Percentiles rank a stretch among this genome's conserved stretches.
These are phyloP conservation scores for Merops nubicus DNA, from an alignment of 2,113 vertebrate genomes.

Conservation along the genomic window DNA sequence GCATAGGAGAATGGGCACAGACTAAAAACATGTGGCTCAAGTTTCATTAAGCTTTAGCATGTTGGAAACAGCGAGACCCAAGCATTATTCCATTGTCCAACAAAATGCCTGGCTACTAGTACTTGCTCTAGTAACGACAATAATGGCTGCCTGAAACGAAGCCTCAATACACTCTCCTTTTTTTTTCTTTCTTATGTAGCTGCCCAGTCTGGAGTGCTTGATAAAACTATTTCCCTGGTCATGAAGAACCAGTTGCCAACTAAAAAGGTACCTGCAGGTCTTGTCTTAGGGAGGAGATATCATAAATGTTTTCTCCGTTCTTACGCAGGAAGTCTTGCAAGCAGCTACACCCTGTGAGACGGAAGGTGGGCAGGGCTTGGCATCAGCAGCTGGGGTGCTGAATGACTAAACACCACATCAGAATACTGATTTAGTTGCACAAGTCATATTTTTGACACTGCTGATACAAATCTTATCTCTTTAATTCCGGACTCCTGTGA, in stretches of 20 bases:
- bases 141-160: background rate
- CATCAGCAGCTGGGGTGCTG: background rate
- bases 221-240: conserved; percentile 86
- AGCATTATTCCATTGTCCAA: background rate
- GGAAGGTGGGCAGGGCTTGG: background rate
- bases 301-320: background rate
- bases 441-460: background rate
- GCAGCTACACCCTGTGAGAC: background rate
- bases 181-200: conserved; percentile 74
- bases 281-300: background rate
- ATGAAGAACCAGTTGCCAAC: conserved; percentile 86
- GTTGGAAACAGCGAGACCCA: background rate
- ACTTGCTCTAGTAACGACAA: background rate
- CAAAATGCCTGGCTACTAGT: background rate
- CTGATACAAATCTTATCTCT: background rate
- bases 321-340: background rate
- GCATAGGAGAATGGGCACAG: background rate
- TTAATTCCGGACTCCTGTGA: background rate
- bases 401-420: background rate
- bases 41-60: background rate
- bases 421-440: background rate
- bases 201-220: conserved; percentile 89
- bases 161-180: background rate
- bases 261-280: conserved; percentile 77
- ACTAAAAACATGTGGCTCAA: background rate